Evolutionary conservation across 2,888 invertebrate genomes (phyloP), one percentile per base, ranked within the genome.

Genomic region (Charanyca ferruginea): DNA sequence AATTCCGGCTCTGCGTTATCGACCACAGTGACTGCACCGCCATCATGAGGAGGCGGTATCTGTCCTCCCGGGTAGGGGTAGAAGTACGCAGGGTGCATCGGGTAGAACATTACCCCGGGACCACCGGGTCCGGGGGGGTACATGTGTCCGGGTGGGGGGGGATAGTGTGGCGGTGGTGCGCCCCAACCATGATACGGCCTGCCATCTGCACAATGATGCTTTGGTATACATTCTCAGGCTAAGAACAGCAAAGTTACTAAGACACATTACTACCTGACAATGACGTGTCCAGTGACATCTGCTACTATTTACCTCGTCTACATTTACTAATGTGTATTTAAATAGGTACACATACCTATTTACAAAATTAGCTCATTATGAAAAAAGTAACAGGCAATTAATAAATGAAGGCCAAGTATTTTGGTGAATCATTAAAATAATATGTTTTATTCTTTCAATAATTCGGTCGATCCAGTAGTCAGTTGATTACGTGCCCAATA

Each of bases 31-130:
- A 90, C 87, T 47, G 80, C 77, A 7, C 83, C 85, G 41, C 84
- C 87, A 8, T 87, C 86, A 59, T 86, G 87, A 11, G 87, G 86
- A 3, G 79, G 81, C 9, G 65, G 69, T 11, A 68, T 2, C 28
- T 70, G 51, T 8, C 69, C 53, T 38, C 42, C 68, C 22, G 90
- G 91, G 67, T 90, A 90, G 28, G 94, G 95, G 79, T 94, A 95
- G 87, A 94, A 93, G 79, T 93, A 94, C 23, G 93, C 91, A 44
- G 95, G 94, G 77, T 94, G 93, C 63, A 94, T 88, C 25, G 95
- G 95, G 79, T 94, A 94, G 87, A 83, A 93, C 23, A 92, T 80
- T 20, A 93, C 87, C 73, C 89, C 49, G 88, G 91, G 35, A 82
- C 87, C 41, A 84, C 38, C 38, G 80, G 72, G 45, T 3, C 64